These are phyloP conservation scores for Ptiloglossa arizonensis DNA, from an alignment of 1,140 invertebrate species.

Conservation along the genomic window DNA sequence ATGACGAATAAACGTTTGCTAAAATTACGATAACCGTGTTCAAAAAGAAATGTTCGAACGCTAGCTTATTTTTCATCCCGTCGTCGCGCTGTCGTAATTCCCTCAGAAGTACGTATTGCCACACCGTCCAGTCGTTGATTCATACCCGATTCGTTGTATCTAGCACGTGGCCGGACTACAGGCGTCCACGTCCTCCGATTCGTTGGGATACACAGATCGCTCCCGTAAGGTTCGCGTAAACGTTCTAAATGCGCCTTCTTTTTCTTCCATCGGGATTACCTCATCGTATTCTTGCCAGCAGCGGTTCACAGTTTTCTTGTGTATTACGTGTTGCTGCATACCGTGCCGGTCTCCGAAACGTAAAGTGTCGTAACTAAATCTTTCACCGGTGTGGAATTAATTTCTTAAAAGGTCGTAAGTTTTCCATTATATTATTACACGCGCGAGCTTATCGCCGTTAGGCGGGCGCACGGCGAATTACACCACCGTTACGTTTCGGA, in stretches of 20 bases:
- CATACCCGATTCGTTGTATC: background rate
- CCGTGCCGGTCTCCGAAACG: constrained; percentile 30
- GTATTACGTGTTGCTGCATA: constrained; percentile 38
- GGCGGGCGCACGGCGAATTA: background rate
- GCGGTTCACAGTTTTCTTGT: constrained; percentile 41
- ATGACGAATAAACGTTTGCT: too few species aligned
- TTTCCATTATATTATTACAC: constrained; percentile 22
- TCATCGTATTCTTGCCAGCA: constrained; percentile 29
- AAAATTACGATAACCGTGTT: too few species aligned
- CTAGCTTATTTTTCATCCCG: too few species aligned
- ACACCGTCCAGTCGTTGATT: too few species aligned
- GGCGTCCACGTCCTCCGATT: background rate
- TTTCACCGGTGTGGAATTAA: constrained; percentile 50
- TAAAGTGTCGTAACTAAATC: constrained; percentile 57
- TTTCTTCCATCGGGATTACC: constrained; percentile 16
- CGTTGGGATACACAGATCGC: background rate
- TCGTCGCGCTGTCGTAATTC: too few species aligned
- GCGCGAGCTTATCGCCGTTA: background rate
- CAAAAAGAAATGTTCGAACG: too few species aligned
- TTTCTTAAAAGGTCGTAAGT: constrained; percentile 23
- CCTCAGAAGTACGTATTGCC: too few species aligned
- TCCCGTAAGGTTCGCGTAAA: background rate
- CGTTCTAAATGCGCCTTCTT: constrained; percentile 27
- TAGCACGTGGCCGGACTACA: too few species aligned
- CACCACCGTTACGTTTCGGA: background rate